phyloP scores from a whole-genome alignment of 2,888 invertebrate species.

The Minunthozetes semirufus region DNA sequence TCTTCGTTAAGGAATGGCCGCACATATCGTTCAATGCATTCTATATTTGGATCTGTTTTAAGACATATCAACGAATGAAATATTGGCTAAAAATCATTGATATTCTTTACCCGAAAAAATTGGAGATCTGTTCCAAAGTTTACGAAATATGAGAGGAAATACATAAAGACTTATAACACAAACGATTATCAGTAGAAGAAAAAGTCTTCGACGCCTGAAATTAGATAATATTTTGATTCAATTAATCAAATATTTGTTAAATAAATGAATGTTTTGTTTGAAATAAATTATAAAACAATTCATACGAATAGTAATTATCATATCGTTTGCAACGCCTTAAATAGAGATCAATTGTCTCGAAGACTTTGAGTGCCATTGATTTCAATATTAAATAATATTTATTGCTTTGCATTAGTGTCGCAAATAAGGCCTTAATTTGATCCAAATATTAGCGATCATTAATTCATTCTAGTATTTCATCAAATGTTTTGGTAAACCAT shows the following conservation, averaged over 20 bases:
- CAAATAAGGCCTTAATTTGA: background rate
- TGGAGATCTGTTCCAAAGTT: conserved; percentile 53
- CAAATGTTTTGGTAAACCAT: background rate
- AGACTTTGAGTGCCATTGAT: conserved; percentile 22
- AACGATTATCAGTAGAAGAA: conserved; percentile 38
- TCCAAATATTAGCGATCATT: background rate
- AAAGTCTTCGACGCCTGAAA: conserved; percentile 40
- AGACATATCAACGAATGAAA: background rate
- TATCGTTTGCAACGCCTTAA: conserved; percentile 36
- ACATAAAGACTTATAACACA: conserved; percentile 56
- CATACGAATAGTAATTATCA: conserved; percentile 37
- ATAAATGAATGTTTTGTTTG: conserved; percentile 5
- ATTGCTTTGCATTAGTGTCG: background rate
- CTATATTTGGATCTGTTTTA: conserved; percentile 53
- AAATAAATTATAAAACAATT: background rate
- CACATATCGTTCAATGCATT: conserved; percentile 62
- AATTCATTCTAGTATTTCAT: background rate
- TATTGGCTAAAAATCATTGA: background rate
- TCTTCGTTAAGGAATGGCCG: conserved; percentile 58
- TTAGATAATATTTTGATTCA: no score
- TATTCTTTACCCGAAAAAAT: conserved; percentile 39
- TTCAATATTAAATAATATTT: background rate
- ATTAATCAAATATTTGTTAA: background rate
- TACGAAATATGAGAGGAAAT: conserved; percentile 60
- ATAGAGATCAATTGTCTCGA: conserved; percentile 31